These are phyloP conservation scores for Cistogaster globosa DNA, from an alignment of 2,888 invertebrate species.

Conservation along the genomic window DNA sequence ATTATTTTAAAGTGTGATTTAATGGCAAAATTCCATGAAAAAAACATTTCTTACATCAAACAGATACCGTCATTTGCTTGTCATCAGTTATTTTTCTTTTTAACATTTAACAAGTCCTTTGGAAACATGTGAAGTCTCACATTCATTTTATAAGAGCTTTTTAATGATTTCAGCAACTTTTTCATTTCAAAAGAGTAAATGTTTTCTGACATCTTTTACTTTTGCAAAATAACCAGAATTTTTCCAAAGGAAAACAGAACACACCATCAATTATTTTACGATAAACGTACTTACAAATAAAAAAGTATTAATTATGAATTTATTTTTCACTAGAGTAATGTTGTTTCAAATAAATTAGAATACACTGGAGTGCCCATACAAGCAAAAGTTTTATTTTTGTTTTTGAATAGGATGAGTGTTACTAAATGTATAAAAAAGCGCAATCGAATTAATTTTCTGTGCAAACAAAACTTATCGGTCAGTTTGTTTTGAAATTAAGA, in stretches of 20 bases:
- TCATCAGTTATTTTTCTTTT: slow-evolving; percentile 43
- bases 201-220: background rate
- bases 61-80: slow-evolving; percentile 41
- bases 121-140: slow-evolving; percentile 62
- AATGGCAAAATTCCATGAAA: slow-evolving; percentile 34
- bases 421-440: too few relatives aligned
- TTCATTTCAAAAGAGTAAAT: slow-evolving; percentile 39
- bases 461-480: too few relatives aligned
- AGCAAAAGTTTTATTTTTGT: too few relatives aligned
- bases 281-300: too few relatives aligned
- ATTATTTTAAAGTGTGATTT: slow-evolving; percentile 57
- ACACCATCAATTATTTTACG: too few relatives aligned
- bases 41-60: slow-evolving; percentile 53
- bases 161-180: slow-evolving; percentile 45
- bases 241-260: background rate
- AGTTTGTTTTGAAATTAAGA: too few relatives aligned
- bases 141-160: slow-evolving; percentile 49
- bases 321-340: too few relatives aligned
- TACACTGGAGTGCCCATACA: too few relatives aligned
- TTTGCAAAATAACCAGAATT: background rate
- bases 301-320: too few relatives aligned
- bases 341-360: too few relatives aligned
- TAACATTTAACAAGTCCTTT: slow-evolving; percentile 59
- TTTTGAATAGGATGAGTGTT: too few relatives aligned
- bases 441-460: too few relatives aligned